Base-by-base conservation (phyloP, 37 sponge, comb jelly and placozoan genomes). In the Chondrilla cf. caribensis region DNA sequence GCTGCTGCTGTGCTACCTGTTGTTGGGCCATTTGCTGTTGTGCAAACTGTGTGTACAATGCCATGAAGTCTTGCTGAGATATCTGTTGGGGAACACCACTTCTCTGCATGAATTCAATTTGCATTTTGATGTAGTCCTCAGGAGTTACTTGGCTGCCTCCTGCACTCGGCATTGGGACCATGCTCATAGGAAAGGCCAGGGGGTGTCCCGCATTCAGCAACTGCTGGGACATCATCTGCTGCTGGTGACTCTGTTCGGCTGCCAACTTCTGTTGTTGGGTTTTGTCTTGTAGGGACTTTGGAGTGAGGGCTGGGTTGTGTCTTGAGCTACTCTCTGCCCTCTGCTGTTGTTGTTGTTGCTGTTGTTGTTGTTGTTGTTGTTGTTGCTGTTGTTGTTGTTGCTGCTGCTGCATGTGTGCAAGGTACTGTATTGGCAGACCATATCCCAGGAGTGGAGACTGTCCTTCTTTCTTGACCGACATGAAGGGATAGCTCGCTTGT, bases 1-100 rank as follows among this genome's bases (percentile, higher is more conserved):
- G 57, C n/a, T 54, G 71, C 15, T 78, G 80, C 59, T 86, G 87
- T 54, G 57, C 57, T 85, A 44, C 80, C 58, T 82, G 77, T 17
- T 55, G 79, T 37, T 87, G 83, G 38, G 79, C n/a, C 38, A 38
- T 76, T 54, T 81, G 59, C 8, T 83, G 83, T 60, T 43, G 58
- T 4, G 33, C 42, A 15, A 41, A 42, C 36, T 54, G 58, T 38
- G 72, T 79, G 19, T 38, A 24, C 38, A 78, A 66, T 0, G 73
- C 86, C 41, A 79, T 29, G 36, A 54, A 31, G 18, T 71, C 81
- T 0, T 70, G 81, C 72, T 0, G 79, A 22, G 41, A 22, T 24
- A 7, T 19, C 51, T 58, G 37, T 0, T 58, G 64, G 11, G 31
- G 76, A 17, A 67, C 19, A 17, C 60, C 40, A 43, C 55, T 44